Percentiles rank a stretch among this genome's conserved stretches.
Evolutionary conservation across 2,888 invertebrate species (phyloP).

Genomic region (Drosophila falleni): DNA sequence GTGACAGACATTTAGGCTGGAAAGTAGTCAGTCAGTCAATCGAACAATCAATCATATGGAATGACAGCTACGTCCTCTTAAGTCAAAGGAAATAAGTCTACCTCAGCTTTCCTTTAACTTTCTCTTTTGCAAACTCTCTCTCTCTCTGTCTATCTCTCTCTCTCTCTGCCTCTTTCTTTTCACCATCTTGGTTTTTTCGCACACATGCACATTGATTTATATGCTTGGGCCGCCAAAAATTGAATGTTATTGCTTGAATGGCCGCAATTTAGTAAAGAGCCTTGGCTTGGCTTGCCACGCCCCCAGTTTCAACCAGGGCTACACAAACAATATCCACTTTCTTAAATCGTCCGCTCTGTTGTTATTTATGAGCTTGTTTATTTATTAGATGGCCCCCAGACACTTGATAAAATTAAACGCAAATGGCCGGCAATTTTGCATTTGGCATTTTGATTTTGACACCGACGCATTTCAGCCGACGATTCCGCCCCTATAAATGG

Average conservation of each 20-base stretch:
- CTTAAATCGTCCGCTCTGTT: conserved; percentile 2
- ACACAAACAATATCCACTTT: conserved; percentile 16
- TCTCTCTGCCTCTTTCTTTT: background rate
- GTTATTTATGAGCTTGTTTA: conserved; percentile 79
- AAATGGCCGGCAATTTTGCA: conserved; percentile 75
- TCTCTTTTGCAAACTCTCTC: background rate
- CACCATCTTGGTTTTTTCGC: conserved; percentile 13
- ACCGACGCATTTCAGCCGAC: conserved; percentile 17
- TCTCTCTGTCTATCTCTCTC: background rate
- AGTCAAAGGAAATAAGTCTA: conserved; percentile 61
- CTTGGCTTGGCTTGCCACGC: conserved; percentile 26
- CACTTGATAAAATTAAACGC: conserved; percentile 79
- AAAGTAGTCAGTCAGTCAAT: conserved; percentile 71
- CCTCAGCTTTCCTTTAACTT: background rate
- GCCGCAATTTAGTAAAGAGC: conserved; percentile 78
- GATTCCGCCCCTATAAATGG: conserved; percentile 3
- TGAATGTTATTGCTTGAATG: conserved; percentile 80
- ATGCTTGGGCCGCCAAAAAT: conserved; percentile 73
- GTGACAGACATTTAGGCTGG: conserved; percentile 19
- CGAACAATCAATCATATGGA: conserved; percentile 75
- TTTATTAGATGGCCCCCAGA: conserved; percentile 76
- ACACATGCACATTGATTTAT: conserved; percentile 74
- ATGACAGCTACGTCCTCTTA: conserved; percentile 74
- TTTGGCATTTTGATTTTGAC: conserved; percentile 69
- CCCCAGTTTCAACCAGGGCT: conserved; percentile 3